Base-by-base conservation (phyloP, 1,140 invertebrate species). In the Lepidostoma basale region DNA sequence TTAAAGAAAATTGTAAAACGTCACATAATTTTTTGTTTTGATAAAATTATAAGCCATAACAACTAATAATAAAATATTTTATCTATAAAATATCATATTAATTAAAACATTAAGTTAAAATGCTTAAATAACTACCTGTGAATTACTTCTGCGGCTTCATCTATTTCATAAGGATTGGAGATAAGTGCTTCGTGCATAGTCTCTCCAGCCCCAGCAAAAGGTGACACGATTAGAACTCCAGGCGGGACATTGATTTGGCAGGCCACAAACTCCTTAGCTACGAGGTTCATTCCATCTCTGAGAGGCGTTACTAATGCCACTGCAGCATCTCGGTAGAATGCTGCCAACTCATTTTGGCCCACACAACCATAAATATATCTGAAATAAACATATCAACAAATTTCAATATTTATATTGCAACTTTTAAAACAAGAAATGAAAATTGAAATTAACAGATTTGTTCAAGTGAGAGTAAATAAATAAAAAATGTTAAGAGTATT, bases 231-330 rank as follows among this genome's bases (percentile, higher is more conserved):
- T 3, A 97, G 78, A 0, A 97, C 94, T 5, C 94, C 94, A 0
- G 93, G 92, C 0, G 92, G 88, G 10, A 88, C 88, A 69, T 94
- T 93, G 6, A 95, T 95, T 79, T 96, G 94, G 76, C 94, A 96
- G 3, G 94, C 94, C 1, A 96, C 93, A 75, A 94, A 96, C 78
- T 97, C 94, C 79, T 97, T 96, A 3, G 94, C 94, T 0, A 96
- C 94, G 42, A 97, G 83, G 81, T 97, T 97, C 94, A 97, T 97
- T 44, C 94, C 94, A 77, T 96, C 94, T 42, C 94, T 81, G 0
- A 96, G 78, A 0, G 94, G 94, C 0, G 94, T 95, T 0, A 96
- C 93, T 14, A 96, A 78, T 16, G 91, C 92, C 0, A 97, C 92
- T 0, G 92, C 89, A 0, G 93, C 88, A 74, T 95, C 93, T 14